These are phyloP conservation scores for Cinclus mexicanus DNA, from an alignment of 2,113 vertebrate genomes.

Conservation along the genomic window DNA sequence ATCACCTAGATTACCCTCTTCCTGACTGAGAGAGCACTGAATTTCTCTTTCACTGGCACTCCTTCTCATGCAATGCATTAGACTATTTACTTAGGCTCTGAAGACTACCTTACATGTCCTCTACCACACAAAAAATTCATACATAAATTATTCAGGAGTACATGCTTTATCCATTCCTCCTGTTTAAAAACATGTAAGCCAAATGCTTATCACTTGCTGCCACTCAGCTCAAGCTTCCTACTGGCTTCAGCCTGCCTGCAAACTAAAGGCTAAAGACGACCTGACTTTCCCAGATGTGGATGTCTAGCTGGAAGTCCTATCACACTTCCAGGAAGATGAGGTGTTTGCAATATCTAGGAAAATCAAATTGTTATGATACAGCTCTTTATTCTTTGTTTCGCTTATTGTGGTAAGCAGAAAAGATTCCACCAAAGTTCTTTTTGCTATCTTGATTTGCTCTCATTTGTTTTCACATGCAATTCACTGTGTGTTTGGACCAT, in stretches of 20 bases:
- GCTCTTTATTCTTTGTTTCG: neutral
- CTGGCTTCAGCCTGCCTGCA: neutral
- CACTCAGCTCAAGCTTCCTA: neutral
- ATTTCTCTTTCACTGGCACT: neutral
- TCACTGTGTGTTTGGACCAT: neutral
- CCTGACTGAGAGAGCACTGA: neutral
- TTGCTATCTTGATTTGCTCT: neutral
- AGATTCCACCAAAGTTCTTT: slow-evolving; percentile 2
- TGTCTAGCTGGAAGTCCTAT: neutral
- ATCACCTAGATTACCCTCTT: neutral
- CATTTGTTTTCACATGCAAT: neutral
- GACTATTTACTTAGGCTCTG: neutral
- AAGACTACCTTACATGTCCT: neutral
- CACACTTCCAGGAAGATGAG: neutral
- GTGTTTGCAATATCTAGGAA: neutral
- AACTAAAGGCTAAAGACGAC: neutral
- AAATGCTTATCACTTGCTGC: slow-evolving; percentile 10
- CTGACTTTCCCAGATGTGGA: neutral
- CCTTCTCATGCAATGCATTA: neutral
- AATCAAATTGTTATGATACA: neutral
- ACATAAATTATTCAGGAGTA: slow-evolving; percentile 32
- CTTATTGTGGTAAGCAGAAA: slow-evolving; percentile 25
- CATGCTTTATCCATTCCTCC: slow-evolving; percentile 26
- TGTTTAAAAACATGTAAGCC: neutral
- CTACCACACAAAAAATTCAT: neutral